Base-by-base conservation (phyloP, 2,888 invertebrate species). In the Napeogenes inachia region DNA sequence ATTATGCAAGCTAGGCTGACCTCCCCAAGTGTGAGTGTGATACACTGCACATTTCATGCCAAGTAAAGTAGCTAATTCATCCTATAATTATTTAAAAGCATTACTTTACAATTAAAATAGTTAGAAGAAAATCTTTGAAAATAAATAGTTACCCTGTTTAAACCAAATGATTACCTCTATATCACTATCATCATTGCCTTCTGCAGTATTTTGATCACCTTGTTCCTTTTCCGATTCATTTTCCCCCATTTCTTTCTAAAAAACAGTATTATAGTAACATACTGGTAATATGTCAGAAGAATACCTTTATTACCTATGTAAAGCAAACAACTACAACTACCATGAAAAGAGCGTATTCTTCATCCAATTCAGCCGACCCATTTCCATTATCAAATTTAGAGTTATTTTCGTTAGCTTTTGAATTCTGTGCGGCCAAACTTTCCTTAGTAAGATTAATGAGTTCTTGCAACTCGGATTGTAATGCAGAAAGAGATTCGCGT, bases 11-110 rank as follows among this genome's bases (percentile, higher is more conserved):
- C 93, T 92, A 5, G 93, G 92, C 60, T 92, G 92, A 13, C 94
- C 94, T 56, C 95, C 95, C 96, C 96, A 97, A 64, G 93, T 92
- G 78, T 95, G 95, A 62, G 92, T 92, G 80, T 95, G 95, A 32
- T 97, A 96, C 6, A 97, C 97, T 70, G 94, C 93, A 87, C 97
- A 98, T 83, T 96, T 97, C 88, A 94, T 94, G 32, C 98, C 98
- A 73, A 96, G 91, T 61, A 97, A 85, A 45, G 92, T 88, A 68
- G 93, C 90, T 60, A 94, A 82, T 73, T 94, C 93, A 75, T 93
- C 92, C 92, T 93, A 73, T 63, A 89, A 84, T 45, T 38, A 57
- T 21, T 13, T 38, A n/a, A 57, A n/a, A 47, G 6, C 6, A 47
- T 57, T 47, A 57, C 12, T 45, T 21, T 32, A 56, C 2, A 61